Evolutionary conservation across 2,888 invertebrate genomes (phyloP), one percentile per base, ranked within the genome.

Genomic region (Diaprepes abbreviatus): DNA sequence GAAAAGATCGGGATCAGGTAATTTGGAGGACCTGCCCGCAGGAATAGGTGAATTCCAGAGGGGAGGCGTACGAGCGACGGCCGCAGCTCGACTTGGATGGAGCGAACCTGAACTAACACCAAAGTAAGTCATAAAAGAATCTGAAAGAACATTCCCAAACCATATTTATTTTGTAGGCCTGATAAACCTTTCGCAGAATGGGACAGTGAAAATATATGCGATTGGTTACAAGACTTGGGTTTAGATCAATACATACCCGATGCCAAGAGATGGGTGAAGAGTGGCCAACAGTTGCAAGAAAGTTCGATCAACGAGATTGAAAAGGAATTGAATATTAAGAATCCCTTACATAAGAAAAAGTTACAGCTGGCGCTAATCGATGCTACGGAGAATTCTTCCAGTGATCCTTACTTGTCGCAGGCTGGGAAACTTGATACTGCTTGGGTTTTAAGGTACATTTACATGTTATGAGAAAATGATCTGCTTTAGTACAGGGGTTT

Each of bases 261-360:
- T 70, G 92, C 92, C 12, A 91, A 92, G 76, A 87, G 92, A 62
- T 97, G 96, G 95, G 89, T 96, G 0, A 92, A 91, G 73, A 90
- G 89, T 33, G 92, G 95, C 5, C 88, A 92, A 9, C 93, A 95
- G 73, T 85, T 99, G 35, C 89, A 94, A 50, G 90, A 92, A 75
- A 92, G 94, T 4, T 89, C 93, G 0, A 89, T 91, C 4, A 87
- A 89, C 74, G 93, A 96, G 76, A 89, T 98, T 36, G 98, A 99
- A 83, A 96, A 96, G 79, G 94, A 95, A 80, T 85, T 96, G 7
- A 92, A 89, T 59, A 88, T 95, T 45, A 94, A 94, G 83, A 91
- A 95, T 80, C 87, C 91, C 0, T 86, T 98, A 77, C 98, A 98
- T 80, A 89, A 93, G 73, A 98, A 98, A 86, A 98, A 98, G 84